Percentiles rank a stretch among this genome's conserved stretches.
phyloP scores from a whole-genome alignment of 2,113 vertebrate species.

The Dunckerocampus dactyliophorus region DNA sequence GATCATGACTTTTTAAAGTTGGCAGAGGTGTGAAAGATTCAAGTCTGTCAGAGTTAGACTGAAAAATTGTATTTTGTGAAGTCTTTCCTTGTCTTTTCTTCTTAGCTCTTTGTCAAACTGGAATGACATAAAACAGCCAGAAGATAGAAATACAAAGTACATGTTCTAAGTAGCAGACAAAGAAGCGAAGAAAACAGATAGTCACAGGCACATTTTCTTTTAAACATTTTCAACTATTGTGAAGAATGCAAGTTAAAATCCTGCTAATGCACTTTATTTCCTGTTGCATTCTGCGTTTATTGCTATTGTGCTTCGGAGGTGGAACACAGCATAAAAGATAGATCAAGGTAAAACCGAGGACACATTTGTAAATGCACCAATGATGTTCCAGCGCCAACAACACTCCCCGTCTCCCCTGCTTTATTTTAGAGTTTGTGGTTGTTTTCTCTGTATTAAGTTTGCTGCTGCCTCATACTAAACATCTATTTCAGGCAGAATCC shows the following conservation, averaged over 20 bases:
- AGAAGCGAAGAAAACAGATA: neutral
- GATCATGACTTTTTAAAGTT: conserved; percentile 54
- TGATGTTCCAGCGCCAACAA: neutral
- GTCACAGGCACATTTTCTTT: neutral
- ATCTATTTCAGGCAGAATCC: no score
- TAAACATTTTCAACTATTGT: no score
- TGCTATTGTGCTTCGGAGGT: conserved; percentile 15
- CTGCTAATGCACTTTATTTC: conserved; percentile 21
- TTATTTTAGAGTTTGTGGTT: no score
- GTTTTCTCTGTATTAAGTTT: no score
- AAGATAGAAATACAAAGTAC: conserved; percentile 21
- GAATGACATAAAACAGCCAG: conserved; percentile 35
- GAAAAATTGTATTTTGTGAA: conserved; percentile 11
- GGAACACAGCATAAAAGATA: conserved; percentile 4
- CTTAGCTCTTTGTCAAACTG: conserved; percentile 9
- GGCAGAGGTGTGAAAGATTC: conserved; percentile 38
- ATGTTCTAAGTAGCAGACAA: conserved; percentile 3
- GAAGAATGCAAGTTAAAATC: no score
- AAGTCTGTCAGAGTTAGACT: conserved; percentile 36
- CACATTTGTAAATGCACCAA: conserved; percentile 8
- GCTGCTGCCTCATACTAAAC: no score
- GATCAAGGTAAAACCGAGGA: conserved; percentile 1
- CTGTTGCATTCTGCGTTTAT: conserved; percentile 30
- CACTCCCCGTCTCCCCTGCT: no score
- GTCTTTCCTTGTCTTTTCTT: conserved; percentile 2